These are phyloP conservation scores for Sparidentex hasta DNA, from an alignment of 2,797 vertebrate species.

Conservation along the genomic window DNA sequence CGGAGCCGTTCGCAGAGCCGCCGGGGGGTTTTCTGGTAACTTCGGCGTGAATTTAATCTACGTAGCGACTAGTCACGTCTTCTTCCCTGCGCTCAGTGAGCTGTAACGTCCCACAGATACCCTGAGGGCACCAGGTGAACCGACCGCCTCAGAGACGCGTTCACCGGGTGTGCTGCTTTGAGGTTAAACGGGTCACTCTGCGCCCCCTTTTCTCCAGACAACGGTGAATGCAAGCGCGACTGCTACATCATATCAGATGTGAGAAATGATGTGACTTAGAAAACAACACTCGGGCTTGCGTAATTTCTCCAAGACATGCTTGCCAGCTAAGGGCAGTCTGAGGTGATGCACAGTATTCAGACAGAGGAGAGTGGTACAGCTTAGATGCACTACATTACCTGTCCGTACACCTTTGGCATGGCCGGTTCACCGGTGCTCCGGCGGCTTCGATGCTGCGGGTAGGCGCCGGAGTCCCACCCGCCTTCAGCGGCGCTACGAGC, in stretches of 20 bases:
- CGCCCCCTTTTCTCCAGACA: background rate
- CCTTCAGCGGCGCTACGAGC: conserved; percentile 62
- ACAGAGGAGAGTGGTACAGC: background rate
- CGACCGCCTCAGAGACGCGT: background rate
- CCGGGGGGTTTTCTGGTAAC: background rate
- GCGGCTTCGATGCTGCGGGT: conserved; percentile 77
- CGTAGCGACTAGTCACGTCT: fast-evolving
- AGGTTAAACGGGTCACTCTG: background rate
- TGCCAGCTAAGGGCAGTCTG: conserved; percentile 33
- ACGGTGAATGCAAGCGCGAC: background rate
- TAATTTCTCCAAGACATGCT: conserved; percentile 35
- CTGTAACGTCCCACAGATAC: background rate
- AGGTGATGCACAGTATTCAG: conserved; percentile 24
- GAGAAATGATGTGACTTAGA: conserved; percentile 25
- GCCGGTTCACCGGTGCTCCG: conserved; percentile 85
- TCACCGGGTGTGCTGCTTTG: background rate
- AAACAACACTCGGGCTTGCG: conserved; percentile 47
- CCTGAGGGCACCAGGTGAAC: conserved; percentile 2
- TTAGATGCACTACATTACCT: conserved; percentile 83
- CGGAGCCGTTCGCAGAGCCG: no score
- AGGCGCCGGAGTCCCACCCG: conserved; percentile 59
- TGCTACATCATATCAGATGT: conserved; percentile 29
- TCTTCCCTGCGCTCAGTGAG: background rate
- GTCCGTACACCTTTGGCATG: conserved; percentile 92
- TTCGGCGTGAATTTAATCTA: background rate